Evolutionary conservation across 2,797 vertebrate genomes (phyloP).

Genomic region (Coreius guichenoti): DNA sequence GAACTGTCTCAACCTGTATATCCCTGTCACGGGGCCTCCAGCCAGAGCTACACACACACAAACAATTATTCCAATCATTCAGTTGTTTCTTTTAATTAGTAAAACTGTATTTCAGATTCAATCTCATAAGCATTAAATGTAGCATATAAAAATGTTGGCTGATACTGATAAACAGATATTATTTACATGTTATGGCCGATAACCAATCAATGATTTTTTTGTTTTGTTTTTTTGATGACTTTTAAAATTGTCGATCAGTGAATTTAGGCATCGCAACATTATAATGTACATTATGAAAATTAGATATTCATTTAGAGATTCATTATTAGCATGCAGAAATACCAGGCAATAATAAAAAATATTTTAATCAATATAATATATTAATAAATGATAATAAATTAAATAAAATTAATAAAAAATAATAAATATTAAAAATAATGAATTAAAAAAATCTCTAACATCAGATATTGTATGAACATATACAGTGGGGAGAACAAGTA

Average conservation of each 20-base stretch:
- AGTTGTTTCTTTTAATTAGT: not conserved
- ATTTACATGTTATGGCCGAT: not conserved
- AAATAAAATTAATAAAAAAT: not conserved
- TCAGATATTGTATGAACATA: too few species aligned
- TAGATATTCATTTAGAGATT: not conserved
- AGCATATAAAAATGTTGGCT: not conserved
- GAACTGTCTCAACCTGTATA: constrained; percentile 90
- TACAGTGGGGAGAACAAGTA: too few species aligned
- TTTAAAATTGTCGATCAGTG: not conserved
- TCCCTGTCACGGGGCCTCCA: constrained; percentile 88
- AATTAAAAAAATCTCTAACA: not conserved
- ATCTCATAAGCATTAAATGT: not conserved
- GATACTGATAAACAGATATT: not conserved
- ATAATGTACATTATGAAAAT: not conserved
- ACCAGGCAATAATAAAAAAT: not conserved
- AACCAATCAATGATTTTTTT: too few species aligned
- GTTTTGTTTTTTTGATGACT: not conserved
- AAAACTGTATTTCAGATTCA: not conserved
- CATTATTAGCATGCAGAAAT: not conserved
- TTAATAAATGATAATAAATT: too few species aligned
- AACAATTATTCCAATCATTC: constrained; percentile 19
- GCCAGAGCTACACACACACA: constrained; percentile 79
- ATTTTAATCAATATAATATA: not conserved
- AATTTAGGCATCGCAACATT: not conserved
- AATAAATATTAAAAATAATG: not conserved